Evolutionary conservation across 64 coral and sea anemone species (phyloP), one percentile per base, ranked within the genome.

Genomic region (Montipora cactus): DNA sequence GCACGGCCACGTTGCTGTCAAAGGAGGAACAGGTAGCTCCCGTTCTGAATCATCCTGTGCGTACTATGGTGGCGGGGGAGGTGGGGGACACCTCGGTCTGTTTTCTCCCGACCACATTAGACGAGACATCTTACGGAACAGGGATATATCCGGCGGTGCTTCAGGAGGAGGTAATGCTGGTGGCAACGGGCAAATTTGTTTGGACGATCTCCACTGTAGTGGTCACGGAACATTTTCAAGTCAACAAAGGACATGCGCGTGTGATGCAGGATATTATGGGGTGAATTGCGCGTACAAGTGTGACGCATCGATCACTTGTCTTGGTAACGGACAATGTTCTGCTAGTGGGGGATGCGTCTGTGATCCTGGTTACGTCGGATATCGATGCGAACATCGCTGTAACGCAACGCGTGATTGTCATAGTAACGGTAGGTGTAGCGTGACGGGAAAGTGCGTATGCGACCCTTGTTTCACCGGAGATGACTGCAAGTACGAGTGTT

Each of bases 311-410:
- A 12, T 61, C 57, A 98, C 88, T 4, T 98, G 97, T 71, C 81
- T 87, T 19, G 97, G 97, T 16, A 70, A 89, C 78, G 97, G 97
- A 47, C 53, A 71, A 10, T 98, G 97, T 37, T 82, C 88, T 46
- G 88, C 71, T 6, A 88, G 74, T 47, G 97, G 97, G 4, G 91
- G 88, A 23, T 98, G 97, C 50, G 28, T 44, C 22, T 98, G 97
- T 58, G 82, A 95, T 70, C 51, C 86, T 48, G 97, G 94, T 44
- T 95, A 84, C 21, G 92, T 91, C 57, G 97, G 97, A 20, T 98
- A 98, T 91, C 97, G 89, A 74, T 98, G 97, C 91, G 94, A 96
- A 21, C 92, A 98, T 71, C 67, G 7, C 8, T 98, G 97, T 93
- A 72, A 96, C 77, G 45, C 91, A 12, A 78, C 76, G 47, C 45